Base-by-base conservation (phyloP, 2,888 invertebrate species). In the Tuta absoluta region DNA sequence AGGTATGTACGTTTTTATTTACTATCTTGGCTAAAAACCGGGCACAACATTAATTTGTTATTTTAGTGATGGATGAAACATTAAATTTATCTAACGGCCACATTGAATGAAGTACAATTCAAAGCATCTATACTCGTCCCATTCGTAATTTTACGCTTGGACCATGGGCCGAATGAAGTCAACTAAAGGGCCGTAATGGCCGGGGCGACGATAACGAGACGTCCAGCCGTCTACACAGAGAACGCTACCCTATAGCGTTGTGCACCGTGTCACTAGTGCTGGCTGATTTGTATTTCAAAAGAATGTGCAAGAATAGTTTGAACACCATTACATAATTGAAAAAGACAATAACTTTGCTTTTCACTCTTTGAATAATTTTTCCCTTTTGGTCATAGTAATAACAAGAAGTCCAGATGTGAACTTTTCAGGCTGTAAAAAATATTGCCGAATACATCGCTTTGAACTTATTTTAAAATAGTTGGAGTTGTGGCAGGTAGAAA, bases 251-350 rank as follows among this genome's bases (percentile, higher is more conserved):
- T 24, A 53, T 53, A 53, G 51, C 45, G 45, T 45, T 45, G 45
- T 45, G 45, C 2, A 45, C 45, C 17, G n/a, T 45, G 45, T 45
- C 45, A n/a, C 45, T 45, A 17, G 45, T n/a, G 17, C 45, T 17
- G 41, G 41, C 41, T 45, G 45, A 45, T 45, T 45, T 45, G 45
- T 45, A 11, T 17, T 45, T 45, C 45, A 45, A 45, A 45, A 45
- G 45, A 45, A 45, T 33, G 8, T 33, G 8, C 33, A 33, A 33
- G 33, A 7, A 33, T 5, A n/a, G n/a, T n/a, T n/a, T n/a, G n/a
- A n/a, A n/a, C n/a, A n/a, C n/a, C n/a, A n/a, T n/a, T n/a, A n/a
- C n/a, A n/a, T n/a, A n/a, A n/a, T n/a, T n/a, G n/a, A n/a, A n/a
- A n/a, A n/a, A n/a, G n/a, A n/a, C n/a, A n/a, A n/a, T n/a, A 28